These are phyloP conservation scores for Lacerta agilis DNA, from an alignment of 2,797 vertebrate genomes.

Conservation along the genomic window DNA sequence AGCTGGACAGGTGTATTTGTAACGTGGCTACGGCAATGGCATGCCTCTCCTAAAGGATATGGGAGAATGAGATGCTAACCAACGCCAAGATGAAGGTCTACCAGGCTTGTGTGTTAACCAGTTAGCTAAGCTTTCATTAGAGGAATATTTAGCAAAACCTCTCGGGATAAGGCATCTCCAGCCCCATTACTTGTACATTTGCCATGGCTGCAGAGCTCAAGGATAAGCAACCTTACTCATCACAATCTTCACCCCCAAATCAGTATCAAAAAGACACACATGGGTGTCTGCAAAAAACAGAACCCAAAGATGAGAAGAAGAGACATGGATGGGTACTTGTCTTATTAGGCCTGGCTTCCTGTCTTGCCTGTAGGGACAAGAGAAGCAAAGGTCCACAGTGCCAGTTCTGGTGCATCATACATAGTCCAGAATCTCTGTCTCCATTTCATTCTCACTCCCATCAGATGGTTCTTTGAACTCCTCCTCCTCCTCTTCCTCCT, in stretches of 20 bases:
- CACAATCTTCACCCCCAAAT: neutral
- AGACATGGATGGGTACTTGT: neutral
- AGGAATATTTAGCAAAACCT: too few species aligned
- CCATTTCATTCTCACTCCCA: slow-evolving; percentile 98
- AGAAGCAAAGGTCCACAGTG: neutral
- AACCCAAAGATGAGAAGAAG: neutral
- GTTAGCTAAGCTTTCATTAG: too few species aligned
- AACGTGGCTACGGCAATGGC: too few species aligned
- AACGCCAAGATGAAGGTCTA: too few species aligned
- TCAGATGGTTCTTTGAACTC: slow-evolving; percentile 89
- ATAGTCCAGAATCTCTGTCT: slow-evolving; percentile 95
- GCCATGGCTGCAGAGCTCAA: too few species aligned
- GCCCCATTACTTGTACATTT: neutral
- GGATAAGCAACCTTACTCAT: too few species aligned
- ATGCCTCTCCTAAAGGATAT: too few species aligned
- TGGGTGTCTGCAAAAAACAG: too few species aligned
- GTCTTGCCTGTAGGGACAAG: neutral
- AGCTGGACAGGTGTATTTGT: too few species aligned
- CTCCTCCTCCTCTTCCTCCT: slow-evolving; percentile 86
- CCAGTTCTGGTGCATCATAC: slow-evolving; percentile 75
- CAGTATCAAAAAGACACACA: neutral
- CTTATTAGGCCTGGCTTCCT: too few species aligned
- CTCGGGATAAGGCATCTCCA: neutral
- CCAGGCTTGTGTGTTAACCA: too few species aligned
- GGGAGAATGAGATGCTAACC: too few species aligned